Evolutionary conservation across 2,888 invertebrate species (phyloP), one percentile per base, ranked within the genome.

Genomic region (Acleris laterana): DNA sequence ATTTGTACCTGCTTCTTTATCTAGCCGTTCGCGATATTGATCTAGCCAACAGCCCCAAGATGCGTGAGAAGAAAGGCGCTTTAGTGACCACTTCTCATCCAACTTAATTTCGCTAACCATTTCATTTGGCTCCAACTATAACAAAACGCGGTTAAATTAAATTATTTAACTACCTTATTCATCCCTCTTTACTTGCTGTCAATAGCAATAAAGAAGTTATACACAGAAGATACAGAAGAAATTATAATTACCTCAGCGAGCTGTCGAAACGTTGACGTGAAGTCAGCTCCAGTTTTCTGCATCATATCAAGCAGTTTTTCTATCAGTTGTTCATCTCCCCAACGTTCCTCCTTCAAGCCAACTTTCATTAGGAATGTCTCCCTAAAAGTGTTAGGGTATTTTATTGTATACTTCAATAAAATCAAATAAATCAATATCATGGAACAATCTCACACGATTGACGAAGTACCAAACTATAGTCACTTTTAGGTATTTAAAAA

Each of bases 241-340:
- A 7, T 20, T 50, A 22, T 11, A 57, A 59, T 56, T 68, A 93
- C 92, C 79, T 94, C 94, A 61, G 93, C 92, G 17, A 95, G 84
- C 72, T 95, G 94, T 64, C 94, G 82, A 72, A 95, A 95, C 0
- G 94, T 93, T 72, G 91, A 88, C 0, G 95, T 95, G 73, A 95
- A 95, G 78, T 95, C 95, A 9, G 95, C 94, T 20, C 94, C 94
- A 0, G 94, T 94, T 63, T 93, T 93, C 74, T 94, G 93, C 95
- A 95, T 94, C 82, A 94, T 94, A 28, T 93, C 91, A 17, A 95
- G 80, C 7, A 95, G 89, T 50, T 90, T 90, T 62, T 93, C 90
- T 0, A 95, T 82, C 19, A 94, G 72, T 53, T 90, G 87, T 51
- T 92, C 89, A 62, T 93, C 91, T 0, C 89, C 90, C 84, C 90